phyloP scores from a whole-genome alignment of 2,888 invertebrate species.

The Aphidius colemani region DNA sequence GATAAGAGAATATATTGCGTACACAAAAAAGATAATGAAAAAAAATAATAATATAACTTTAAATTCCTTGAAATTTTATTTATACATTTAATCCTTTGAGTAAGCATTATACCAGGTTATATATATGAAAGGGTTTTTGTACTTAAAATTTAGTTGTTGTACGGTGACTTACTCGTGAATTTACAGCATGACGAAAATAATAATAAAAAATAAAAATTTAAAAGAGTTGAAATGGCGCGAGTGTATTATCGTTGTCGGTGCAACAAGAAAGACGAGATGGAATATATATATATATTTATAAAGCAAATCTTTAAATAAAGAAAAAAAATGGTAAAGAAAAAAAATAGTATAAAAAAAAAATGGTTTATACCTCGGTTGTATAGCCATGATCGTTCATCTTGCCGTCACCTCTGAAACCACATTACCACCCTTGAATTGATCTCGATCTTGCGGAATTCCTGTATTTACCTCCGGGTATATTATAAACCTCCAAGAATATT shows the following conservation, averaged over 20 bases:
- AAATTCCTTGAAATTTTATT: no score
- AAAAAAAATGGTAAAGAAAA: conserved; percentile 17
- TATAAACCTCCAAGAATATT: conserved; percentile 8
- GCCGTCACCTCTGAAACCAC: conserved; percentile 54
- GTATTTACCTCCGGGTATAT: conserved; percentile 24
- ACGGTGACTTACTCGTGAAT: conserved; percentile 25
- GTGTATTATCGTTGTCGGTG: not conserved
- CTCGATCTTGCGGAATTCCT: conserved; percentile 30
- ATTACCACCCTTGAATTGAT: conserved; percentile 45
- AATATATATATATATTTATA: conserved; percentile 4
- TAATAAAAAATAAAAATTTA: conserved; percentile 27
- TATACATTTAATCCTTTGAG: no score
- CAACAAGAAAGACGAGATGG: not conserved
- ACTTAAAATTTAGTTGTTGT: conserved; percentile 32
- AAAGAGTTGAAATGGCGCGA: conserved; percentile 10
- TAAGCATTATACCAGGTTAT: conserved; percentile 11
- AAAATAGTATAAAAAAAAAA: conserved; percentile 25
- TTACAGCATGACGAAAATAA: conserved; percentile 30
- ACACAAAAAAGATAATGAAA: no score
- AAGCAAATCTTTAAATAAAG: conserved; percentile 15
- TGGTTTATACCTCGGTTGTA: conserved; percentile 50
- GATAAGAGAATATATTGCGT: not conserved
- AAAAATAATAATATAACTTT: no score
- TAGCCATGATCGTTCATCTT: conserved; percentile 57
- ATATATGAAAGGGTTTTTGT: conserved; percentile 22